Evolutionary conservation across 1,140 invertebrate genomes (phyloP).

Genomic region (Zaprionus tsacasi): DNA sequence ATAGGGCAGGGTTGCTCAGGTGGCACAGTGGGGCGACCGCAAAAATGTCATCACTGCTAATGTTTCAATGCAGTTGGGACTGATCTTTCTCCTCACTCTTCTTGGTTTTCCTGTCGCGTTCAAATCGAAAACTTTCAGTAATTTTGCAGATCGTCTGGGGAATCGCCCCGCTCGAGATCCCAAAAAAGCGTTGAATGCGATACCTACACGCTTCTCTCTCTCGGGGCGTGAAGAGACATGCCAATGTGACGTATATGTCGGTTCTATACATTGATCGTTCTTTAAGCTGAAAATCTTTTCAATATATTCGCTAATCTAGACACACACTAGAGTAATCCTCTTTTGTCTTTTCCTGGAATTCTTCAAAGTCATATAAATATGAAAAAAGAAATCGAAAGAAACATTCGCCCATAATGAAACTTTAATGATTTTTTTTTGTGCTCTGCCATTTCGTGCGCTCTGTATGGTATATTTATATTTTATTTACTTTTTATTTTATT

Average conservation of each 20-base stretch:
- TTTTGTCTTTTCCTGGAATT: slow-evolving; percentile 40
- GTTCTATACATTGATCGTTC: slow-evolving; percentile 28
- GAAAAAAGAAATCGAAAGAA: slow-evolving; percentile 36
- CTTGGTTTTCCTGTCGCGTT: slow-evolving; percentile 56
- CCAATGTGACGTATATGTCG: slow-evolving; percentile 53
- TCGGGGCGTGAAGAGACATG: slow-evolving; percentile 73
- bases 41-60: slow-evolving; percentile 84
- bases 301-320: background rate
- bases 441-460: slow-evolving; percentile 16
- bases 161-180: slow-evolving; percentile 44
- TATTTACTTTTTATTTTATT: background rate
- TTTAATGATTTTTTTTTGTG: slow-evolving; percentile 64
- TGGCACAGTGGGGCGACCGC: slow-evolving; percentile 51
- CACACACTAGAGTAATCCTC: background rate
- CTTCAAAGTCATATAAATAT: slow-evolving; percentile 29
- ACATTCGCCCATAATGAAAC: slow-evolving; percentile 64
- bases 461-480: slow-evolving; percentile 6
- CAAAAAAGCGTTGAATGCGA: slow-evolving; percentile 78
- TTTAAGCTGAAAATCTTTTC: background rate
- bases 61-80: slow-evolving; percentile 78
- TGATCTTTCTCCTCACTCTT: slow-evolving; percentile 20
- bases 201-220: slow-evolving; percentile 62
- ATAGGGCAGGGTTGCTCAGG: background rate
- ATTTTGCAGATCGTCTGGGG: slow-evolving; percentile 60
- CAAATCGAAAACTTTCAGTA: slow-evolving; percentile 65